These are phyloP conservation scores for Pandemis heparana DNA, from an alignment of 2,888 invertebrate species.

Conservation along the genomic window DNA sequence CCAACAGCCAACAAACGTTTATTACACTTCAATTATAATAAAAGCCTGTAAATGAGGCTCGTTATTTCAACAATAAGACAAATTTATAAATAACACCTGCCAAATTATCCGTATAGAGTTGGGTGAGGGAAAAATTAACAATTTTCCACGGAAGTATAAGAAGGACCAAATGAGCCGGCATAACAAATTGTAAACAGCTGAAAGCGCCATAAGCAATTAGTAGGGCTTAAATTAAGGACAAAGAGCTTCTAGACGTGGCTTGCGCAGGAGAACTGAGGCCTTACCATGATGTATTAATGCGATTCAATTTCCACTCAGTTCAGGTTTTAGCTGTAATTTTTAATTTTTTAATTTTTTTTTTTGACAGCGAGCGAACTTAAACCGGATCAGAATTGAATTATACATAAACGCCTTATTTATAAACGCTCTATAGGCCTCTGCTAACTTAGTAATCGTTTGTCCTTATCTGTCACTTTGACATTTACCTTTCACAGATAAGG, in stretches of 20 bases:
- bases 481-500: too few relatives aligned
- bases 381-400: too few relatives aligned
- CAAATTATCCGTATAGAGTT: conserved; percentile 8
- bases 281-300: too few relatives aligned
- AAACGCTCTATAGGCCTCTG: too few relatives aligned
- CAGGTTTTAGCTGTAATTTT: too few relatives aligned
- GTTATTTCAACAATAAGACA: conserved; percentile 18
- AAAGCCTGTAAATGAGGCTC: conserved; percentile 8
- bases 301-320: too few relatives aligned
- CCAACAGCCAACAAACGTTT: background rate
- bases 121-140: conserved; percentile 20
- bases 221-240: conserved; percentile 44
- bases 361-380: too few relatives aligned
- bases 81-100: conserved; percentile 28
- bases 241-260: conserved; percentile 26
- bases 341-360: too few relatives aligned
- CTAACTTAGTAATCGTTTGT: too few relatives aligned
- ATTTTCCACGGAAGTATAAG: conserved; percentile 29
- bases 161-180: conserved; percentile 50
- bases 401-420: too few relatives aligned
- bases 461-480: too few relatives aligned
- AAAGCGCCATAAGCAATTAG: conserved; percentile 56
- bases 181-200: conserved; percentile 54
- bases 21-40: conserved; percentile 22
- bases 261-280: too few relatives aligned